Percentiles rank a stretch among this genome's conserved stretches.
Evolutionary conservation across 2,888 invertebrate genomes (phyloP).

Genomic region (Athripsodes cinereus): DNA sequence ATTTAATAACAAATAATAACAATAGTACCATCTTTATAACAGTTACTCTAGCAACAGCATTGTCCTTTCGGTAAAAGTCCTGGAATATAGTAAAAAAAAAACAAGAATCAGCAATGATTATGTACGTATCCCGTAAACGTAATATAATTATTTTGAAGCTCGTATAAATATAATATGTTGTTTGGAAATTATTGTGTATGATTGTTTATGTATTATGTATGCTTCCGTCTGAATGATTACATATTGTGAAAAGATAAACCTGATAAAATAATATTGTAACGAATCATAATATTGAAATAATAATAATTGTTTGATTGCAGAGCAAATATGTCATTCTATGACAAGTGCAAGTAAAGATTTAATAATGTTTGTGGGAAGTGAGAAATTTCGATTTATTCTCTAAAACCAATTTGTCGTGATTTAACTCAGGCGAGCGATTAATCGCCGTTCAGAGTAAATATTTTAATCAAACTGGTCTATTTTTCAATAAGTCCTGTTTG

Average conservation of each 20-base stretch:
- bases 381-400: too few species aligned
- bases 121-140: background rate
- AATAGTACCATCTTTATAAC: too few species aligned
- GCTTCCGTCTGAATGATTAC: constrained; percentile 1
- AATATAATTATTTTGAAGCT: background rate
- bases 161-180: background rate
- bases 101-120: background rate
- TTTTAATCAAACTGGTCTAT: too few species aligned
- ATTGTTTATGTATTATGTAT: background rate
- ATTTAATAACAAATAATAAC: too few species aligned
- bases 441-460: too few species aligned
- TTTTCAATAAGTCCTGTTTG: too few species aligned
- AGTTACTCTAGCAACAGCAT: too few species aligned
- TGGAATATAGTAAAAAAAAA: background rate
- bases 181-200: background rate
- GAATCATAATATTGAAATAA: background rate
- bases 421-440: too few species aligned
- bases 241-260: background rate
- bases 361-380: too few species aligned
- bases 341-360: too few species aligned
- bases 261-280: background rate
- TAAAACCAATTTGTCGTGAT: too few species aligned
- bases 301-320: background rate
- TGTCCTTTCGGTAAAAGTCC: constrained; percentile 10
- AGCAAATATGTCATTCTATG: too few species aligned